Conservation (phyloP, 1,140 invertebrate species). For the Drosophila fuyamai region DNA sequence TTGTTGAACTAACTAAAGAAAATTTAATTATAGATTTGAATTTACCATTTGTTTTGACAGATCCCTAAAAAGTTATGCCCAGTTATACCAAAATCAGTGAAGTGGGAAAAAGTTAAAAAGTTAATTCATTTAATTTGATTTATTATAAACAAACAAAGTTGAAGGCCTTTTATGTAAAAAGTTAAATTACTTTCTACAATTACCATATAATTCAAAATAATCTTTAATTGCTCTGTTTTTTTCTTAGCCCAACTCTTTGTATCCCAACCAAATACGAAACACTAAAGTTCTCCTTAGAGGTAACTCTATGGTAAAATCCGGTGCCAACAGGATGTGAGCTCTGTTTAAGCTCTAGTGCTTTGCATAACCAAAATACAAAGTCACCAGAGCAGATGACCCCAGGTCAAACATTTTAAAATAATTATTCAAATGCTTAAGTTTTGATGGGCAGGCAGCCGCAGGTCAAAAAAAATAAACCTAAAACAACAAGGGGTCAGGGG, state of each 20-base stretch:
- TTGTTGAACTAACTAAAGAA: no score
- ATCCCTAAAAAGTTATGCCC: no score
- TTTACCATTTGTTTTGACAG: no score
- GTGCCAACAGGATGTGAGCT: constrained; percentile 15
- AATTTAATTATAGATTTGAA: no score
- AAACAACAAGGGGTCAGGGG: constrained; percentile 19
- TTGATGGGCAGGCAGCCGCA: background rate
- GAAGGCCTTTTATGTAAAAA: no score
- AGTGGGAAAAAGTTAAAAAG: no score
- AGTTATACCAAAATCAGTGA: no score
- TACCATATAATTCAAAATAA: no score
- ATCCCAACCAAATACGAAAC: background rate
- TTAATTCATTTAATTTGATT: no score
- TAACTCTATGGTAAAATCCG: background rate
- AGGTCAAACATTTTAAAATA: constrained; percentile 11
- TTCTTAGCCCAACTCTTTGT: background rate
- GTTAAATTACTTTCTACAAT: no score
- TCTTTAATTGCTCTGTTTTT: no score
- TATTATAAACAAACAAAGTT: no score
- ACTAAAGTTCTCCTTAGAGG: background rate
- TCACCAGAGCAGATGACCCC: constrained; percentile 9
- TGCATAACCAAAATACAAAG: constrained; percentile 5
- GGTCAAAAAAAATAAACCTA: constrained; percentile 11
- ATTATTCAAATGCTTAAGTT: constrained; percentile 35
- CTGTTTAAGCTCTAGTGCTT: background rate